Evolutionary conservation across 2,888 invertebrate species (phyloP).

Genomic region (Elmis aenea): DNA sequence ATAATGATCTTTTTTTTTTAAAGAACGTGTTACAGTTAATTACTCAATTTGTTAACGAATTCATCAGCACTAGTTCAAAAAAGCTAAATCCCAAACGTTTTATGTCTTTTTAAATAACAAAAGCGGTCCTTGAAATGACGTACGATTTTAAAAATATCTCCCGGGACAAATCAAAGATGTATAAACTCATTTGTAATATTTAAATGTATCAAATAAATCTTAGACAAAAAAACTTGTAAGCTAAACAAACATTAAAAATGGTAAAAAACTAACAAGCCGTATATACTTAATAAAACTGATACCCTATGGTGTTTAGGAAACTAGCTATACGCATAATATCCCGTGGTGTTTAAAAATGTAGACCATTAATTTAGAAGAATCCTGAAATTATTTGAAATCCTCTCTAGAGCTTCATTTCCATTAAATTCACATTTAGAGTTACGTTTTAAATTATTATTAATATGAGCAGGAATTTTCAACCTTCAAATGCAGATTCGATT

Average conservation of each 20-base stretch:
- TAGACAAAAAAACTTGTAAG: no score
- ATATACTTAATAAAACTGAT: slow-evolving; percentile 19
- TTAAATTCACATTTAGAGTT: slow-evolving; percentile 25
- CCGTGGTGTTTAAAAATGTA: slow-evolving; percentile 25
- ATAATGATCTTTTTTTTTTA: no score
- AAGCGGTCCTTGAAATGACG: no score
- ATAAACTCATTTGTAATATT: slow-evolving; percentile 22
- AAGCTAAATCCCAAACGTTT: no score
- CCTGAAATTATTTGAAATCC: slow-evolving; percentile 19
- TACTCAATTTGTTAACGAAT: no score
- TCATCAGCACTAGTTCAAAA: no score
- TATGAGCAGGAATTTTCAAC: slow-evolving; percentile 16
- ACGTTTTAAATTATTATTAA: slow-evolving; percentile 22
- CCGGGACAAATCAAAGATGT: no score
- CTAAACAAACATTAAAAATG: slow-evolving; percentile 21
- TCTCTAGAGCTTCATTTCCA: slow-evolving; percentile 23
- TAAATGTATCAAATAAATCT: slow-evolving; percentile 15
- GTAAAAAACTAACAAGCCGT: slow-evolving; percentile 21
- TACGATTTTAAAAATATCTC: no score
- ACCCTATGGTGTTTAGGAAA: slow-evolving; percentile 23
- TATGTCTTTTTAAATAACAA: no score
- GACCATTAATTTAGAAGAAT: slow-evolving; percentile 24
- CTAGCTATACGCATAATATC: slow-evolving; percentile 20
- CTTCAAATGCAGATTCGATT: no score
- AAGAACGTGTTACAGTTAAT: no score